Base-by-base conservation (phyloP, 2,797 vertebrate species). In the Spinus olivaceus region DNA sequence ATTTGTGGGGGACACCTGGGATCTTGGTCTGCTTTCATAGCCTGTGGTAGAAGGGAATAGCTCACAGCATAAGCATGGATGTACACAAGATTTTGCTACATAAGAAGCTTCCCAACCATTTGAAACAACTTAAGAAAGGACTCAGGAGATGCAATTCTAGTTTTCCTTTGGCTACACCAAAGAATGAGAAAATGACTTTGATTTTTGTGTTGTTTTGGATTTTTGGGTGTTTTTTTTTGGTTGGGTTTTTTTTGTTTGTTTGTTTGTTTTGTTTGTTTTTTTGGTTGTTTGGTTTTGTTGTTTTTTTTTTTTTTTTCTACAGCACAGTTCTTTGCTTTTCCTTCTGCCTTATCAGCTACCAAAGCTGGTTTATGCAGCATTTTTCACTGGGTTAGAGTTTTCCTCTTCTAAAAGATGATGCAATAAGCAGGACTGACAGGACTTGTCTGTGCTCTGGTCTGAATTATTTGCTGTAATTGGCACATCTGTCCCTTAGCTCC, bases 381-480 rank as follows among this genome's bases (percentile, higher is more conserved):
- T 95, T 84, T 74, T 92, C 71, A 69, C 44, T 81, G 71, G 10
- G 19, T 92, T 92, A 81, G 47, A 77, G 54, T 82, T 94, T 94
- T 79, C 19, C 44, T 49, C 47, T 83, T 66, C 53, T 93, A 56
- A 86, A 92, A 92, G 76, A 86, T 70, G 92, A 85, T 76, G 66
- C 89, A 82, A n/a, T 65, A 81, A 95, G 32, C 67, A 81, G 46
- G 95, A 86, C 78, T 77, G 94, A 85, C 89, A 88, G 72, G 53
- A 90, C 71, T 88, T 92, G 46, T 84, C 90, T 92, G 39, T 18
- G 49, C 74, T 84, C 44, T 91, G 84, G 49, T 92, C 64, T 93
- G 82, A 94, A 85, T 95, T 94, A 95, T 88, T 88, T 57, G 7
- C 84, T 92, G 76, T 84, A 94, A 92, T 90, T 92, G 80, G 12